Evolutionary conservation across 2,113 vertebrate species (phyloP), one percentile per base, ranked within the genome.

Genomic region (Terrapene triunguis): DNA sequence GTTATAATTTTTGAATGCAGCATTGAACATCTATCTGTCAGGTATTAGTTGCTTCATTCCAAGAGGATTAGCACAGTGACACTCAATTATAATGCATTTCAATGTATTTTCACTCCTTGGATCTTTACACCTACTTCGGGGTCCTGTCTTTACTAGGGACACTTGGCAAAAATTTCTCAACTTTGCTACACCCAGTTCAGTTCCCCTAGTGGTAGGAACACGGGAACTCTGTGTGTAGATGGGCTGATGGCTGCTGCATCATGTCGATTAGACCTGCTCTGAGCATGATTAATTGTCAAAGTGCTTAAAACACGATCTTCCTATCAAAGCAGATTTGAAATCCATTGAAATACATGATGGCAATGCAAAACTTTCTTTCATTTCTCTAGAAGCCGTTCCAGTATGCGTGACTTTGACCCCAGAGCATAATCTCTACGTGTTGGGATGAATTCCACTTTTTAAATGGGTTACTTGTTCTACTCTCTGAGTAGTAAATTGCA

Each of bases 201-300:
- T 74, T 90, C 69, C 14, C n/a, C 44, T 74, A 13, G 17, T 44
- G n/a, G 79, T 86, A 94, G 42, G 13, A 87, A 44, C 38, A 2
- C 22, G 65, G 76, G 35, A 74, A 74, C 19, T 25, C 32, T 12
- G 35, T 32, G 10, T 12, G 47, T 11, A 38, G 35, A 27, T 27
- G 13, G 74, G n/a, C 3, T 65, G 65, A 42, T 21, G 22, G 21
- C 72, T 24, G 38, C 38, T 74, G 59, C 32, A 79, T 59, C 13
- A 4, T 0, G 0, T 0, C 29, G 62, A 42, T 54, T 50, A 13
- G 84, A 10, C 74, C 82, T 78, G 48, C 0, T 72, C 19, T n/a
- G n/a, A 72, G n/a, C 6, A 72, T 72, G 69, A 38, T 72, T 72
- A 21, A 0, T 57, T 87, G 53, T 5, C 29, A 69, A 11, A 0